Evolutionary conservation across 1,140 invertebrate species (phyloP).

Genomic region (Plectrocnemia conspersa): DNA sequence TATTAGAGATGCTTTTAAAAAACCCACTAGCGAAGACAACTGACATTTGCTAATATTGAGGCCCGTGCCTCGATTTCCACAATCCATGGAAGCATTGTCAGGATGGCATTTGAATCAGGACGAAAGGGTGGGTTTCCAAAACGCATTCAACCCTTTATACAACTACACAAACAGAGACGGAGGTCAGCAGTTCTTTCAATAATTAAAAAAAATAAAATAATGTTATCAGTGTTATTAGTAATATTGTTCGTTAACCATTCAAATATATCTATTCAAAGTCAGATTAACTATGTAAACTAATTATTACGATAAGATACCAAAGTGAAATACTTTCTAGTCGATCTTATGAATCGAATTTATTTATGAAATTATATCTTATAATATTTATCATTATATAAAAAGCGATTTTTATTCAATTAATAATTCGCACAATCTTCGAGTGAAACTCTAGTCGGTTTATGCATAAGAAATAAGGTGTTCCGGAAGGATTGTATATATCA

Average conservation of each 20-base stretch:
- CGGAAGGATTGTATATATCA: conserved; percentile 23
- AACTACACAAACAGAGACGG: conserved; percentile 15
- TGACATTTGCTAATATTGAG: conserved; percentile 48
- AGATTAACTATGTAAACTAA: too few relatives aligned
- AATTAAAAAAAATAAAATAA: too few relatives aligned
- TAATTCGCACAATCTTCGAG: conserved; percentile 12
- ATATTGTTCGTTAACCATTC: not conserved
- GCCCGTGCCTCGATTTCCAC: conserved; percentile 49
- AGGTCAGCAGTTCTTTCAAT: conserved; percentile 28
- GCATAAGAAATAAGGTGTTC: conserved; percentile 23
- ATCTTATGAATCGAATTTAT: too few relatives aligned
- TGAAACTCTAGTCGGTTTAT: conserved; percentile 33
- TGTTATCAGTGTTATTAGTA: not conserved
- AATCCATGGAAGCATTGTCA: conserved; percentile 32
- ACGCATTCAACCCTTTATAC: conserved; percentile 24
- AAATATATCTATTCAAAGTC: too few relatives aligned
- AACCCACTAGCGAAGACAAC: conserved; percentile 38
- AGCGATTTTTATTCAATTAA: not conserved
- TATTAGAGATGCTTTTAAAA: conserved; percentile 9
- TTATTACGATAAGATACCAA: too few relatives aligned
- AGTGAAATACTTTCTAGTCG: too few relatives aligned
- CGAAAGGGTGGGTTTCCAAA: conserved; percentile 15
- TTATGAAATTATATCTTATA: not conserved
- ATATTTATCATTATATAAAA: not conserved
- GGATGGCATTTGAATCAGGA: conserved; percentile 22